Evolutionary conservation across 2,888 invertebrate species (phyloP).

Genomic region (Nomada fucata): DNA sequence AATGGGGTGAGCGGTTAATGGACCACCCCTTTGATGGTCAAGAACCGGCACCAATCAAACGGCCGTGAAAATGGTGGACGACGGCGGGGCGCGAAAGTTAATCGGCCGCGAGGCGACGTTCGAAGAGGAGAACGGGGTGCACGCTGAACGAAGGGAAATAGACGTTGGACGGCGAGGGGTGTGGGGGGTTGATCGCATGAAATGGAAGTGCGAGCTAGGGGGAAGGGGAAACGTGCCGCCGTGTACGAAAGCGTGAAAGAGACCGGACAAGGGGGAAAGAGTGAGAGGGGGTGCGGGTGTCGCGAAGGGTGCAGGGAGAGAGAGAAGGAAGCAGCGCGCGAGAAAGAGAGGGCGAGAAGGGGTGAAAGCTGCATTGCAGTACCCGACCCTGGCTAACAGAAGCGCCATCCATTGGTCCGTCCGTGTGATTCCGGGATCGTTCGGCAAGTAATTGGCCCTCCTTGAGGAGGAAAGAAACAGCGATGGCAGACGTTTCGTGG

Average conservation of each 20-base stretch:
- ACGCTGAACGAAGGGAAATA: conserved; percentile 59
- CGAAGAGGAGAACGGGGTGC: conserved; percentile 64
- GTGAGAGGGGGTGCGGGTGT: conserved; percentile 28
- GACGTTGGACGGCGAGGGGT: conserved; percentile 20
- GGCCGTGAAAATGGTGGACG: conserved; percentile 58
- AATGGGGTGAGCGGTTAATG: conserved; percentile 61
- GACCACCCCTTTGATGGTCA: conserved; percentile 63
- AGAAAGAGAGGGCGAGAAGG: conserved; percentile 54
- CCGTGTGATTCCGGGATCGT: conserved; percentile 62
- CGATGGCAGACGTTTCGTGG: conserved; percentile 14
- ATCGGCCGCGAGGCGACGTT: conserved; percentile 72
- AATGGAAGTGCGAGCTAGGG: conserved; percentile 61
- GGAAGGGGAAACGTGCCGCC: conserved; percentile 2
- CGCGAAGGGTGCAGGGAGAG: conserved; percentile 39
- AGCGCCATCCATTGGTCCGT: conserved; percentile 67
- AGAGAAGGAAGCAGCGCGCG: conserved; percentile 7
- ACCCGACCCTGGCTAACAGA: conserved; percentile 66
- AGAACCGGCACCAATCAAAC: conserved; percentile 66
- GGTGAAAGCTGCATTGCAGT: conserved; percentile 73
- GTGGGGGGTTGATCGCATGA: conserved; percentile 55
- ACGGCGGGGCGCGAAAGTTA: conserved; percentile 63
- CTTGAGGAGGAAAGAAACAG: conserved; percentile 49
- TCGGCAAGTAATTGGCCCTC: conserved; percentile 63
- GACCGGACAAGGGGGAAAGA: conserved; percentile 17
- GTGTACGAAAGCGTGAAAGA: background rate